These are phyloP conservation scores for Agrypnus murinus DNA, from an alignment of 2,888 invertebrate genomes.

Conservation along the genomic window DNA sequence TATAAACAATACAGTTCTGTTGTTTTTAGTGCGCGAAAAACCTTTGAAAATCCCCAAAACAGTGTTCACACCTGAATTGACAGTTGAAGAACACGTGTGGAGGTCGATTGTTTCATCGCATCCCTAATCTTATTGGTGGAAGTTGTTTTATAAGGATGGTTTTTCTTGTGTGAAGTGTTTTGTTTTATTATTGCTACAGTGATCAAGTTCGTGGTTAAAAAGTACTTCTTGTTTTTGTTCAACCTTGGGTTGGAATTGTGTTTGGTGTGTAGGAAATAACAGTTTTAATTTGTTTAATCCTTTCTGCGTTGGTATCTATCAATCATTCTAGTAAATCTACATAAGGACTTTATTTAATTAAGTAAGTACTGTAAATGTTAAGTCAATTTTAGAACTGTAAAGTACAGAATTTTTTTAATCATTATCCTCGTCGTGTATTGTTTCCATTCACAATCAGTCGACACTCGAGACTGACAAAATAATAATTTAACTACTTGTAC, in stretches of 20 bases:
- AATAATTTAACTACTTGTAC: neutral
- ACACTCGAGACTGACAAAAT: conserved; percentile 11
- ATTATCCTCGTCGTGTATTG: conserved; percentile 4
- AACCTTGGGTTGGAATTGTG: neutral
- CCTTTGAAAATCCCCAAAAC: neutral
- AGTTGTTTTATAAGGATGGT: neutral
- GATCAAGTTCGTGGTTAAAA: conserved; percentile 7
- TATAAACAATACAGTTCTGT: neutral
- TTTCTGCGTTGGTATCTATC: no score
- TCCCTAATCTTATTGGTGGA: no score
- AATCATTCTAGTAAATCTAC: no score
- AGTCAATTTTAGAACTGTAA: no score
- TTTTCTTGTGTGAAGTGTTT: neutral
- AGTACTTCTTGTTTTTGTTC: neutral
- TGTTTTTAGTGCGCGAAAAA: neutral
- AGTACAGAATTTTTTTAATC: no score
- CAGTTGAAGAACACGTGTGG: conserved; percentile 35
- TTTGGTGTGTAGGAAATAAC: no score
- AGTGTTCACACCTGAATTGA: conserved; percentile 19
- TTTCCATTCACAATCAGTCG: no score
- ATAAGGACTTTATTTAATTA: no score
- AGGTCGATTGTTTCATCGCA: conserved; percentile 2
- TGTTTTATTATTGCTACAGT: no score
- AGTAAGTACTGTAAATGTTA: no score
- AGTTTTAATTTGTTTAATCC: no score